Conservation (phyloP, 2,113 vertebrate genomes). For the Plectropomus leopardus region DNA sequence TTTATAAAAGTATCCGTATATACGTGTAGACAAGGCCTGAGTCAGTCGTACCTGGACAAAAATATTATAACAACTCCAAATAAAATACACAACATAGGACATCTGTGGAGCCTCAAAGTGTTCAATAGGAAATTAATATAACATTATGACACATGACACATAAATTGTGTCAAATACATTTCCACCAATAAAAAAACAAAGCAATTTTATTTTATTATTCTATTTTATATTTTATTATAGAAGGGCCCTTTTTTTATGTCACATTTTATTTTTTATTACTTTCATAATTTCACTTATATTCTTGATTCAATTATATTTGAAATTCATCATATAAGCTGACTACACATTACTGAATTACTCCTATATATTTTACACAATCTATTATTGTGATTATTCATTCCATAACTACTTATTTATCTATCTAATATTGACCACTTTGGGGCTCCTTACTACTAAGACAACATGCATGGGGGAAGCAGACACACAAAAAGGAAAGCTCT, state of each 20-base stretch:
- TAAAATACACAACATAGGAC: constrained; percentile 4
- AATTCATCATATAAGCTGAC: no score
- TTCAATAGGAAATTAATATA: not conserved
- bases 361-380: not conserved
- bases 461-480: constrained; percentile 37
- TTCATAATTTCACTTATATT: no score
- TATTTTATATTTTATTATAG: not conserved
- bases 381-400: not conserved
- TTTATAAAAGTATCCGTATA: no score
- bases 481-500: constrained; percentile 24
- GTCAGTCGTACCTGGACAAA: not conserved
- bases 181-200: not conserved
- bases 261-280: no score
- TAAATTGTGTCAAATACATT: not conserved
- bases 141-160: not conserved
- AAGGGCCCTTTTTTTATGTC: not conserved
- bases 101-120: not conserved
- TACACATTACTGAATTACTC: no score
- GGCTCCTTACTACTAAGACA: constrained; percentile 3
- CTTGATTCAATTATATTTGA: no score
- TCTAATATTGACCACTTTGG: constrained; percentile 7
- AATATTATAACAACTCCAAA: not conserved
- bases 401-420: not conserved
- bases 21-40: not conserved
- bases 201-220: not conserved